Evolutionary conservation across 2,888 invertebrate genomes (phyloP).

Genomic region (Agrochola macilenta): DNA sequence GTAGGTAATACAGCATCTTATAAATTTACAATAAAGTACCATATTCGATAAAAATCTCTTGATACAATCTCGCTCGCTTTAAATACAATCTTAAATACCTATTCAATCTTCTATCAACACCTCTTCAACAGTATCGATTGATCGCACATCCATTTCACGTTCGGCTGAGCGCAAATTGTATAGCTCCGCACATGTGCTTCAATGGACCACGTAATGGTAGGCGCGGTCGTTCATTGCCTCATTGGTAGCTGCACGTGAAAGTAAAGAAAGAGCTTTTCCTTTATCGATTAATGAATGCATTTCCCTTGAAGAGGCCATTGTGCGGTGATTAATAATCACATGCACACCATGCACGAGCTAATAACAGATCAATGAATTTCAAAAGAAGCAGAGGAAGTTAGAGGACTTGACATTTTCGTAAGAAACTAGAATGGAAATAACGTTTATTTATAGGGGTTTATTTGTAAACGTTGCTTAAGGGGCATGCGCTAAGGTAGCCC

Average conservation of each 20-base stretch:
- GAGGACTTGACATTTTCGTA: too few relatives aligned
- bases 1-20: neutral
- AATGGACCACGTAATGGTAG: conserved; percentile 63
- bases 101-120: conserved; percentile 13
- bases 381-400: neutral
- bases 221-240: conserved; percentile 39
- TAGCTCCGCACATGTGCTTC: conserved; percentile 45
- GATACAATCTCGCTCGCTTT: neutral
- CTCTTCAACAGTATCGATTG: conserved; percentile 12
- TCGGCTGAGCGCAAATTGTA: conserved; percentile 52
- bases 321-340: conserved; percentile 18
- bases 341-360: neutral
- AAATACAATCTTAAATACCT: conserved; percentile 1
- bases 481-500: too few relatives aligned
- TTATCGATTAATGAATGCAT: conserved; percentile 65
- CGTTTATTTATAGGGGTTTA: neutral
- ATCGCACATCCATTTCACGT: conserved; percentile 58
- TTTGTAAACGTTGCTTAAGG: too few relatives aligned
- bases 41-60: neutral
- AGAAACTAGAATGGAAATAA: neutral
- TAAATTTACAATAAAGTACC: neutral
- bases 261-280: conserved; percentile 69
- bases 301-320: conserved; percentile 64
- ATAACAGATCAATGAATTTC: neutral
- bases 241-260: conserved; percentile 65